Conservation (phyloP, 2,888 invertebrate species). For the Gari tellinella region DNA sequence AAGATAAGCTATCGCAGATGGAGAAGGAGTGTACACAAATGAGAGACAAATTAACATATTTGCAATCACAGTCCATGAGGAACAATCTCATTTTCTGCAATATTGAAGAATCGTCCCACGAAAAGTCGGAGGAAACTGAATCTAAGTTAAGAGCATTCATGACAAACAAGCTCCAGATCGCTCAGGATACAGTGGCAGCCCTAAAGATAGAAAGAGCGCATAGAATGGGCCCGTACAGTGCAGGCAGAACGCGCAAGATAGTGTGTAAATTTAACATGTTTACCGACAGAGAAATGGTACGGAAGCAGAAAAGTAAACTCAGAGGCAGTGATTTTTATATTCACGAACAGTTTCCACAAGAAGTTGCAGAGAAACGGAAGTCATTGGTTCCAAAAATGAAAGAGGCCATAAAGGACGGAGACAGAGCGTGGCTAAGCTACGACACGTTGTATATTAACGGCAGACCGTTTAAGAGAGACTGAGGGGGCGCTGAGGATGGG, state of each 20-base stretch:
- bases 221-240: background rate
- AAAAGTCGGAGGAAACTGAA: constrained; percentile 2
- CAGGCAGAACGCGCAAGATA: background rate
- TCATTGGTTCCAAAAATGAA: too few species aligned
- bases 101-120: constrained; percentile 7
- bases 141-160: background rate
- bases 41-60: background rate
- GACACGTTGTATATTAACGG: too few species aligned
- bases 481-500: background rate
- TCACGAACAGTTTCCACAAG: too few species aligned
- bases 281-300: too few species aligned
- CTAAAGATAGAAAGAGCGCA: background rate
- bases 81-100: constrained; percentile 10
- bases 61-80: background rate
- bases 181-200: background rate
- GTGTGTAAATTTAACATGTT: too few species aligned
- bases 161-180: background rate
- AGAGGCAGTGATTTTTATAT: too few species aligned
- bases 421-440: too few species aligned
- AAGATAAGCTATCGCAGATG: background rate
- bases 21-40: background rate
- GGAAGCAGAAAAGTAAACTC: too few species aligned
- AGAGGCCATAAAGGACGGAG: too few species aligned
- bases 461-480: background rate
- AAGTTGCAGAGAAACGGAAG: too few species aligned